Conservation (phyloP, 2,888 invertebrate genomes). For the Microplitis deprimator region DNA sequence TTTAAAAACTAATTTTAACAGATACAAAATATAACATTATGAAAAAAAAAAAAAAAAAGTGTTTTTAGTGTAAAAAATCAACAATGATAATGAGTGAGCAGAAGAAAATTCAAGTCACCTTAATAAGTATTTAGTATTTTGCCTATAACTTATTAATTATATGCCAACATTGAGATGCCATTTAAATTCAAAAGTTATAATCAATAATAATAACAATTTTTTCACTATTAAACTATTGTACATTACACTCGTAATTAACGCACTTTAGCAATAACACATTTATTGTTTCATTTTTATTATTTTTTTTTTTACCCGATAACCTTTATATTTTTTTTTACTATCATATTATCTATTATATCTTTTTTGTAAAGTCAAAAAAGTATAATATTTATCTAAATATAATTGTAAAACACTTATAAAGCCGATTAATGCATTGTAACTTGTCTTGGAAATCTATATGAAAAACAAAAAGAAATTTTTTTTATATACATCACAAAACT, state of each 20-base stretch:
- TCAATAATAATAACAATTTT: conserved; percentile 6
- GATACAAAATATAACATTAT: background rate
- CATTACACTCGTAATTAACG: conserved; percentile 5
- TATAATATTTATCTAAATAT: conserved; percentile 6
- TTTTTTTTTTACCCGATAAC: conserved; percentile 3
- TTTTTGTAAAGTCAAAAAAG: background rate
- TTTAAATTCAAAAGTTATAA: background rate
- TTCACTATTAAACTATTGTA: conserved; percentile 11
- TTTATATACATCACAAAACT: background rate
- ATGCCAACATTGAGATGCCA: background rate
- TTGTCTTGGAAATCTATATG: conserved; percentile 1
- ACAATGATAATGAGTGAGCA: background rate
- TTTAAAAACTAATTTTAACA: conserved; percentile 6
- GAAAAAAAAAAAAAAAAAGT: conserved; percentile 10
- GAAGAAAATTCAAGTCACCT: background rate
- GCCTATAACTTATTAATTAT: background rate
- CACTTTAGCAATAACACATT: background rate
- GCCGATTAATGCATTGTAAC: conserved; percentile 4
- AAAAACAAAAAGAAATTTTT: background rate
- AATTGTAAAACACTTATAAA: conserved; percentile 1
- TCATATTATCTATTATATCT: background rate
- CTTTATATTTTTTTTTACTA: conserved; percentile 1
- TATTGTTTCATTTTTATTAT: conserved; percentile 3
- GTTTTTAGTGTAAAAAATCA: background rate
- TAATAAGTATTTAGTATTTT: background rate